These are phyloP conservation scores for Cardiocondyla obscurior DNA, from an alignment of 1,140 invertebrate species.

Conservation along the genomic window DNA sequence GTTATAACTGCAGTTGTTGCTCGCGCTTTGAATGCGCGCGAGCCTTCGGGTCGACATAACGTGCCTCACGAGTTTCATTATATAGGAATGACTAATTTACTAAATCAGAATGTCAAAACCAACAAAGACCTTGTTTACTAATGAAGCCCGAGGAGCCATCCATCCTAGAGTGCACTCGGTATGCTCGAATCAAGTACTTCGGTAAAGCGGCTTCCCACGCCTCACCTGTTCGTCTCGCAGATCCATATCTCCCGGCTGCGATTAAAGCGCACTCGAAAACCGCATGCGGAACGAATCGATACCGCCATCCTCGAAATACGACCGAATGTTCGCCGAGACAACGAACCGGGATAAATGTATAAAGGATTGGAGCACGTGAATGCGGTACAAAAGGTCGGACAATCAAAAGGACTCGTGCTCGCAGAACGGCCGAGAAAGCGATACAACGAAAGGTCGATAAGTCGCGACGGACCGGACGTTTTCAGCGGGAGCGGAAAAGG, in stretches of 20 bases:
- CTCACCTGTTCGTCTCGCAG: constrained; percentile 64
- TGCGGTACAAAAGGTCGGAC: constrained; percentile 48
- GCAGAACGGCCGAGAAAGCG: constrained; percentile 70
- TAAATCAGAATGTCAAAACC: neutral
- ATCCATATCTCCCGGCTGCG: constrained; percentile 63
- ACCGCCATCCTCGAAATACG: constrained; percentile 46
- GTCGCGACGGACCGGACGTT: constrained; percentile 66
- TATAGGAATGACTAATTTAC: neutral
- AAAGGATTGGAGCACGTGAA: constrained; percentile 37
- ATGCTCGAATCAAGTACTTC: constrained; percentile 10
- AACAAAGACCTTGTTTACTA: neutral
- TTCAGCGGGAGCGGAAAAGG: constrained; percentile 19
- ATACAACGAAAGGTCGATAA: constrained; percentile 81
- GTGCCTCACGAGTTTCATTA: neutral
- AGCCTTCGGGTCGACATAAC: neutral
- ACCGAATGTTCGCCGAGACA: constrained; percentile 59
- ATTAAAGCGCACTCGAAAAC: constrained; percentile 4
- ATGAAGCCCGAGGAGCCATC: neutral
- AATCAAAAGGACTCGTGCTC: constrained; percentile 72
- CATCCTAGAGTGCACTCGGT: neutral
- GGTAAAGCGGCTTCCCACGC: constrained; percentile 65
- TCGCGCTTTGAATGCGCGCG: neutral
- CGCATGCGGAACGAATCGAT: constrained; percentile 49
- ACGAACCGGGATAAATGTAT: constrained; percentile 54
- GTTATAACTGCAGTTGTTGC: neutral